Conservation (phyloP, 2,797 vertebrate genomes). For the Pampus argenteus region DNA sequence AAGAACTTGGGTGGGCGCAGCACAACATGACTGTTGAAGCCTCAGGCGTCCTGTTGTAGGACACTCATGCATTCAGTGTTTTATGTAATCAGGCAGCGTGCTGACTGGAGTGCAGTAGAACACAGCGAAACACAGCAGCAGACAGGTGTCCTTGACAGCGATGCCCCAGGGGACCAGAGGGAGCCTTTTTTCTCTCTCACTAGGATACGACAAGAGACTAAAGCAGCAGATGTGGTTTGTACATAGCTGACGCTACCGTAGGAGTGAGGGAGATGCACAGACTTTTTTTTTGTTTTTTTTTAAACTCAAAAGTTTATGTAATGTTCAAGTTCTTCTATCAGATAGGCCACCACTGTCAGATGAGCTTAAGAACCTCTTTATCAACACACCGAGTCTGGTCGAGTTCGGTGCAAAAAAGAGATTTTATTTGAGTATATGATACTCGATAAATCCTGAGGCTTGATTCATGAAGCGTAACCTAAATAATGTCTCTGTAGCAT, state of each 20-base stretch:
- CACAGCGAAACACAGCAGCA: constrained; percentile 67
- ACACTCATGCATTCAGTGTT: constrained; percentile 62
- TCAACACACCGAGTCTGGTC: background rate
- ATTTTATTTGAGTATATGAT: too few relatives aligned
- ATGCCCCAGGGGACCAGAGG: constrained; percentile 51
- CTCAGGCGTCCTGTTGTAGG: constrained; percentile 70
- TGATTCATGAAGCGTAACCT: too few relatives aligned
- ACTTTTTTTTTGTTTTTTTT: constrained; percentile 17
- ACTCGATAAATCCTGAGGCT: too few relatives aligned
- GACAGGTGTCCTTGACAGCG: constrained; percentile 77
- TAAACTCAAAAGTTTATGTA: background rate
- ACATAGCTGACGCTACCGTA: background rate
- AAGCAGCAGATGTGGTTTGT: constrained; percentile 31
- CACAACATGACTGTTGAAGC: constrained; percentile 61
- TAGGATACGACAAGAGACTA: constrained; percentile 56
- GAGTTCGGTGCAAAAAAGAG: too few relatives aligned
- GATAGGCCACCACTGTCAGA: background rate
- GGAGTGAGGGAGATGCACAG: background rate
- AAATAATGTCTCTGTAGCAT: too few relatives aligned
- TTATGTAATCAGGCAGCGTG: constrained; percentile 71
- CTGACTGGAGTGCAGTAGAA: constrained; percentile 66
- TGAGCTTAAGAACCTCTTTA: background rate
- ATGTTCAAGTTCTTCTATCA: constrained; percentile 9
- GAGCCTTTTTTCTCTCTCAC: constrained; percentile 59
- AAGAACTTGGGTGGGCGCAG: constrained; percentile 43